Conservation (phyloP, 2,113 vertebrate genomes). For the Sciurus niger region DNA sequence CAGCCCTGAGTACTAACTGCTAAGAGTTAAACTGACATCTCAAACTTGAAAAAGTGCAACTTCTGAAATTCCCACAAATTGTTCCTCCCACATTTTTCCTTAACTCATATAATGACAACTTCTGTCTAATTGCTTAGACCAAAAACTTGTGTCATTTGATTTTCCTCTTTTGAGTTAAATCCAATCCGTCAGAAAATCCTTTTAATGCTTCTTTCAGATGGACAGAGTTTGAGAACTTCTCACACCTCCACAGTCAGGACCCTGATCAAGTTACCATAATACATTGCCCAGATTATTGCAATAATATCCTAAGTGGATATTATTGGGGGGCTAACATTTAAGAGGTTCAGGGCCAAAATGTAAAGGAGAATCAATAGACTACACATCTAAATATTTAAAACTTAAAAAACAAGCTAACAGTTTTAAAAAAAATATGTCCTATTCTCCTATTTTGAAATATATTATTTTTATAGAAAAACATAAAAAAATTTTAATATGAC, state of each 20-base stretch:
- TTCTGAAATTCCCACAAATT: background rate
- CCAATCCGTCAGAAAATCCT: background rate
- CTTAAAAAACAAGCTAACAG: background rate
- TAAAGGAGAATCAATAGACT: background rate
- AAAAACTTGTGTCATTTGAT: background rate
- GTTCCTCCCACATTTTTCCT: background rate
- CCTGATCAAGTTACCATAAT: background rate
- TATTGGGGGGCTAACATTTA: background rate
- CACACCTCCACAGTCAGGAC: background rate
- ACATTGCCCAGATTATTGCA: background rate
- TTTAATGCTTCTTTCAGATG: background rate
- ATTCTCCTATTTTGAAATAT: background rate
- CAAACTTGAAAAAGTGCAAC: background rate
- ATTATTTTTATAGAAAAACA: background rate
- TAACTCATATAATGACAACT: background rate
- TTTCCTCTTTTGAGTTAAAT: background rate
- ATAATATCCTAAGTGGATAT: background rate
- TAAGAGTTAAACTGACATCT: background rate
- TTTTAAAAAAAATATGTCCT: conserved; percentile 1
- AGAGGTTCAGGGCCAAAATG: background rate
- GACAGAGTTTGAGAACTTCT: conserved; percentile 1
- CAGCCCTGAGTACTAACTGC: background rate
- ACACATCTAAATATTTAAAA: background rate
- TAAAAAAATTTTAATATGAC: conserved; percentile 39
- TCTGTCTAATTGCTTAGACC: background rate